A percentile compares a stretch with the other conserved stretches of the same genome.
phyloP scores from a whole-genome alignment of 2,113 vertebrate species.

The Lonchura striata region DNA sequence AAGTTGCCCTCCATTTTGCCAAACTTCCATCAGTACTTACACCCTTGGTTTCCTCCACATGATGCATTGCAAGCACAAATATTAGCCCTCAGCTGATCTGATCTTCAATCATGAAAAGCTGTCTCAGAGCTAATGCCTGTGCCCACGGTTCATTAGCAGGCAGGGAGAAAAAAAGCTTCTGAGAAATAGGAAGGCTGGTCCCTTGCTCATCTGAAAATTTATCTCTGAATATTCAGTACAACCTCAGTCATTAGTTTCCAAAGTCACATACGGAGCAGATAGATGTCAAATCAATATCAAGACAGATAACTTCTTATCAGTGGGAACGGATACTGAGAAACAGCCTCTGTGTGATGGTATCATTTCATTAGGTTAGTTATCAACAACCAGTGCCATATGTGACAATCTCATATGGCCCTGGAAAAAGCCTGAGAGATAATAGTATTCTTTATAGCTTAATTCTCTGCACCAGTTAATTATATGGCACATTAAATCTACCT shows the following conservation, averaged over 20 bases:
- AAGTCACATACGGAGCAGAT: conserved; percentile 67
- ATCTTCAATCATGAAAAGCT: conserved; percentile 39
- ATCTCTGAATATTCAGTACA: conserved; percentile 65
- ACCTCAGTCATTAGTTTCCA: conserved; percentile 65
- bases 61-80: conserved; percentile 27
- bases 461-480: conserved; percentile 64
- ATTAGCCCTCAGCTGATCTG: conserved; percentile 36
- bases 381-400: conserved; percentile 41
- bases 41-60: background rate
- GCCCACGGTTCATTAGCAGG: conserved; percentile 56
- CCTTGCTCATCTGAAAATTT: conserved; percentile 58
- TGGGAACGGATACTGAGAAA: conserved; percentile 55
- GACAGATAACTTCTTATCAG: conserved; percentile 73
- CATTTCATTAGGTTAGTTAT: conserved; percentile 69
- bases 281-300: conserved; percentile 74
- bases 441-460: conserved; percentile 37
- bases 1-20: background rate
- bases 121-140: conserved; percentile 48
- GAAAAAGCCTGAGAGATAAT: conserved; percentile 30
- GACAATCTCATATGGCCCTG: conserved; percentile 24
- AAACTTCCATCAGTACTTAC: background rate
- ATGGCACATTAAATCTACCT: conserved; percentile 63
- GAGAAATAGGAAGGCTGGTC: conserved; percentile 53
- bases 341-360: conserved; percentile 58
- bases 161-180: background rate